Base-by-base conservation (phyloP, 1,140 invertebrate genomes). In the Tetramorium simillimum region DNA sequence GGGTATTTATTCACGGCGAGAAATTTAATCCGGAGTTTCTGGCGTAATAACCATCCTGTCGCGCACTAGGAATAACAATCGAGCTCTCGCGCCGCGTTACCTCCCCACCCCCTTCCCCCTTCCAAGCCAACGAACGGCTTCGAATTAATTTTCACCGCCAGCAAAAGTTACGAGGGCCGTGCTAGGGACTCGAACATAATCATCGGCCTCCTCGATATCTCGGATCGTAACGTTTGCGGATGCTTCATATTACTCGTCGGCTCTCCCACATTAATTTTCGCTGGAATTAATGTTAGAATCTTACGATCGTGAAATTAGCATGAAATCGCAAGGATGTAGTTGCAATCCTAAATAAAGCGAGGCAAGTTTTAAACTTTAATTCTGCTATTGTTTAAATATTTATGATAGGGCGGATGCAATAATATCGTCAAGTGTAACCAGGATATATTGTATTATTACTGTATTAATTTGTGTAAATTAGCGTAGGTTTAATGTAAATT, bases 1-100 rank as follows among this genome's bases (percentile, higher is more conserved):
- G 85, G 33, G 85, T 86, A 81, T 82, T 84, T 86, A 86, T 86
- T 86, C 77, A 84, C 80, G 69, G 80, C 53, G 75, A 63, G 84
- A 78, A 85, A 85, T 85, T 85, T 85, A 85, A 85, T 85, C 84
- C 84, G 40, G 84, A 80, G 80, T 84, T 82, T 46, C 62, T 37
- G 84, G 73, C 58, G 60, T 85, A 85, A 85, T 85, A 85, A 85
- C 84, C 73, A 85, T 60, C 84, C 84, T 85, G 58, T 85, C 72
- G 72, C 84, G 75, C 84, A 85, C 73, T 76, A 85, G 73, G 84
- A 85, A 85, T 85, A 85, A 85, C 84, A 85, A 85, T 85, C 73
- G 84, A 65, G 84, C 46, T 12, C 46, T 10, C 58, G 73, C 73
- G 69, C 21, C 75, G 53, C 53, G 80, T 33, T 33, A 4, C 33